A percentile compares a stretch with the other conserved stretches of the same genome.
Evolutionary conservation across 1,140 invertebrate species (phyloP).

Genomic region (Drosophila pandora): DNA sequence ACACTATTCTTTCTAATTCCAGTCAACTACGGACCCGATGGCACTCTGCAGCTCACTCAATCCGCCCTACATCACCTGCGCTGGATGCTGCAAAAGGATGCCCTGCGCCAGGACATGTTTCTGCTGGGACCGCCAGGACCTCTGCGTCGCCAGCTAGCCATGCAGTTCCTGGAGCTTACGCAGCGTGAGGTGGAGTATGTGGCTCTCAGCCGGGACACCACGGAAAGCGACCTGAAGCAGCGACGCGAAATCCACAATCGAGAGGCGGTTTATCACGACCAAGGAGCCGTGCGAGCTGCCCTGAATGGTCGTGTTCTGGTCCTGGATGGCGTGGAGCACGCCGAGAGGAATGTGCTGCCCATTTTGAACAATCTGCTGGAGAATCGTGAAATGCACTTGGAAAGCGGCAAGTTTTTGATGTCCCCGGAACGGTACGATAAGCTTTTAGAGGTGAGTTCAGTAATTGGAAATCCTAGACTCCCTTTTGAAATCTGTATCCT

Average conservation of each 20-base stretch:
- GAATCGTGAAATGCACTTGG: constrained; percentile 99
- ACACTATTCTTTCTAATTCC: neutral
- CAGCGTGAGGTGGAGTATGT: constrained; percentile 96
- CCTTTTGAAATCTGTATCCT: neutral
- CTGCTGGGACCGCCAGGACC: constrained; percentile 95
- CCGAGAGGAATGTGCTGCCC: constrained; percentile 97
- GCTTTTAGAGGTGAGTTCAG: constrained; percentile 89
- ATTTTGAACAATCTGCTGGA: constrained; percentile 99
- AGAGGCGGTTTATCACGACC: constrained; percentile 96
- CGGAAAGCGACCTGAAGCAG: constrained; percentile 98
- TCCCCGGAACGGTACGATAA: constrained; percentile 95
- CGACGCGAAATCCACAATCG: constrained; percentile 94
- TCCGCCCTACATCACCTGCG: constrained; percentile 91
- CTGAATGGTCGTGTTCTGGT: constrained; percentile 94
- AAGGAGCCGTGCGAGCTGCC: constrained; percentile 97
- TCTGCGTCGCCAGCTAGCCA: constrained; percentile 88
- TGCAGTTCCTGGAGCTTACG: constrained; percentile 95
- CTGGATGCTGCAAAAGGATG: constrained; percentile 98
- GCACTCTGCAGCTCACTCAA: constrained; percentile 86
- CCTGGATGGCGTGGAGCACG: constrained; percentile 99
- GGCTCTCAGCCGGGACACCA: constrained; percentile 96
- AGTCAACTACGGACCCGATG: constrained; percentile 85
- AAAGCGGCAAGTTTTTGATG: constrained; percentile 97
- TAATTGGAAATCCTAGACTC: neutral
- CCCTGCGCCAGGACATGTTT: constrained; percentile 97